phyloP scores from a whole-genome alignment of 2,113 vertebrate species.

The Hydrolagus affinis region DNA sequence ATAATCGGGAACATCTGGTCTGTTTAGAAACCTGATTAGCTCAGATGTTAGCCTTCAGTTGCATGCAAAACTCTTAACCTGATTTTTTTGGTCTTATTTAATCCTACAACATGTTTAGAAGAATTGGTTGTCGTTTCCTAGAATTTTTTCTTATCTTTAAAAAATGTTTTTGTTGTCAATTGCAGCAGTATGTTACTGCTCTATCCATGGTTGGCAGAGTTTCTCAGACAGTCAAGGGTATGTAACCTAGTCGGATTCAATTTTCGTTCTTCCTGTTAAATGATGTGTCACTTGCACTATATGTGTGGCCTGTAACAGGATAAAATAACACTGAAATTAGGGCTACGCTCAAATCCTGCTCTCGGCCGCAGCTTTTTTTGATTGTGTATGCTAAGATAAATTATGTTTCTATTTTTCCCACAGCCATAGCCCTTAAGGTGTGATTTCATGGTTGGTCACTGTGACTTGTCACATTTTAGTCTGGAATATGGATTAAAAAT shows the following conservation, averaged over 20 bases:
- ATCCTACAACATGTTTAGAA: neutral
- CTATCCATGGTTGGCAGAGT: neutral
- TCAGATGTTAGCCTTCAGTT: slow-evolving; percentile 25
- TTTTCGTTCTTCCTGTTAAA: slow-evolving; percentile 17
- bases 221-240: neutral
- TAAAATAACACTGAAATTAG: neutral
- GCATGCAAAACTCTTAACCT: slow-evolving; percentile 15
- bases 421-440: neutral
- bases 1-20: slow-evolving; percentile 28
- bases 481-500: neutral
- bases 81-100: neutral
- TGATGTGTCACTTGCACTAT: neutral
- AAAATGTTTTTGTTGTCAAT: neutral
- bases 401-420: neutral
- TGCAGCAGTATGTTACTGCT: neutral
- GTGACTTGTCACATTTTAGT: neutral
- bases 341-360: neutral
- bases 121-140: neutral
- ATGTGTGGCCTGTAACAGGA: slow-evolving; percentile 18
- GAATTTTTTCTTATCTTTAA: neutral
- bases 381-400: neutral
- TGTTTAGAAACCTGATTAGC: slow-evolving; percentile 26
- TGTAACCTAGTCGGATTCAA: slow-evolving; percentile 22
- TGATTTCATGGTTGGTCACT: neutral
- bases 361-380: neutral